Evolutionary conservation across 2,113 vertebrate species (phyloP).

Genomic region (Poeciliopsis retropinna): DNA sequence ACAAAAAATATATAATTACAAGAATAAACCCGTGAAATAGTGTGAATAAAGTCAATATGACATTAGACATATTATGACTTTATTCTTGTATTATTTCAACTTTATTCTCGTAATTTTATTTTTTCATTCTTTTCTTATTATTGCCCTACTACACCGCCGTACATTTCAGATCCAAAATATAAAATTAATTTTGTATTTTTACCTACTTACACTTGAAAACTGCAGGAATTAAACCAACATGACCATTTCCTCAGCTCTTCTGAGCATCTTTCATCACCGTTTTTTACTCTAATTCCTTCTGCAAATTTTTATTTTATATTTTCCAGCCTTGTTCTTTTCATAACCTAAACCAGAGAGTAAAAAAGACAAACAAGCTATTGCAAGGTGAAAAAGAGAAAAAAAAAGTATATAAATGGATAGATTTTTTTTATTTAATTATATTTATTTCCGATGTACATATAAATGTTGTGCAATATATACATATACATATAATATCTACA

Average conservation of each 20-base stretch:
- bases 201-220: conserved; percentile 22
- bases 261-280: conserved; percentile 26
- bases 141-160: no score
- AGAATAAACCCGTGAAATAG: no score
- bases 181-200: conserved; percentile 27
- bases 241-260: conserved; percentile 25
- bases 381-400: conserved; percentile 28
- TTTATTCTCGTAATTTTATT: no score
- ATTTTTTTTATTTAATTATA: conserved; percentile 69
- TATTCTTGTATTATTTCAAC: no score
- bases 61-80: no score
- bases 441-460: conserved; percentile 80
- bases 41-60: no score
- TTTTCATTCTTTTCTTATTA: no score
- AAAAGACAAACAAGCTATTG: conserved; percentile 48
- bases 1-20: no score
- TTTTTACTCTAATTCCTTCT: conserved; percentile 28
- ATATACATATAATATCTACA: conserved; percentile 74
- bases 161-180: conserved; percentile 5
- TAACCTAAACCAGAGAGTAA: conserved; percentile 36
- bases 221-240: conserved; percentile 19
- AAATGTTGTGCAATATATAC: conserved; percentile 76
- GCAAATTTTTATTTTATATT: conserved; percentile 31
- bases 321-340: conserved; percentile 28
- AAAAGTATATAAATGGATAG: conserved; percentile 40